Conservation (phyloP, 2,113 vertebrate genomes). For the Motacilla tschutschensis region DNA sequence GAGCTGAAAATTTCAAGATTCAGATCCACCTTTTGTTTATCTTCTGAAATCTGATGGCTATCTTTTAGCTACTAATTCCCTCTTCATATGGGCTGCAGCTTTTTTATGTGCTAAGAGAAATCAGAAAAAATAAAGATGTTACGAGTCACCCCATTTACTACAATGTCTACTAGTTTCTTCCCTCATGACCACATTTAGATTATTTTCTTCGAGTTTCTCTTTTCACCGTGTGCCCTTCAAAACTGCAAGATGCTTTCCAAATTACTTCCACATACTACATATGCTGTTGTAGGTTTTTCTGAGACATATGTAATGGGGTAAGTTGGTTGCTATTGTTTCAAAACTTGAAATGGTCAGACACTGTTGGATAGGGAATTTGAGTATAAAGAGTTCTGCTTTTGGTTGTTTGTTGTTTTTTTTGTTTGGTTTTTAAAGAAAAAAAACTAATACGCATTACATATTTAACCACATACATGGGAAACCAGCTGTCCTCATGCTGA, state of each 20-base stretch:
- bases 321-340: constrained; percentile 18
- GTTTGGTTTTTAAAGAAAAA: neutral
- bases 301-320: neutral
- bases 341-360: neutral
- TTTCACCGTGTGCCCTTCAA: neutral
- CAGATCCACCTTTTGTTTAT: constrained; percentile 34
- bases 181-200: neutral
- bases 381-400: neutral
- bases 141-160: neutral
- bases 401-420: neutral
- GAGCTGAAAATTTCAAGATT: constrained; percentile 33
- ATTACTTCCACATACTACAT: constrained; percentile 31
- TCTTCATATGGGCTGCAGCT: constrained; percentile 18
- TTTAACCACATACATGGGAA: neutral
- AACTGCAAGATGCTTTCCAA: constrained; percentile 25
- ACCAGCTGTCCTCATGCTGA: neutral
- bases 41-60: constrained; percentile 50
- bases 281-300: constrained; percentile 1
- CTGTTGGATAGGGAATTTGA: neutral
- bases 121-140: constrained; percentile 36
- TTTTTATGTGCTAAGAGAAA: constrained; percentile 54
- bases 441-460: neutral
- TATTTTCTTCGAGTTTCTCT: neutral
- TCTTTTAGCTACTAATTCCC: constrained; percentile 23
- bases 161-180: neutral